Conservation (phyloP, 2,888 invertebrate genomes). For the Hecatera dysodea region DNA sequence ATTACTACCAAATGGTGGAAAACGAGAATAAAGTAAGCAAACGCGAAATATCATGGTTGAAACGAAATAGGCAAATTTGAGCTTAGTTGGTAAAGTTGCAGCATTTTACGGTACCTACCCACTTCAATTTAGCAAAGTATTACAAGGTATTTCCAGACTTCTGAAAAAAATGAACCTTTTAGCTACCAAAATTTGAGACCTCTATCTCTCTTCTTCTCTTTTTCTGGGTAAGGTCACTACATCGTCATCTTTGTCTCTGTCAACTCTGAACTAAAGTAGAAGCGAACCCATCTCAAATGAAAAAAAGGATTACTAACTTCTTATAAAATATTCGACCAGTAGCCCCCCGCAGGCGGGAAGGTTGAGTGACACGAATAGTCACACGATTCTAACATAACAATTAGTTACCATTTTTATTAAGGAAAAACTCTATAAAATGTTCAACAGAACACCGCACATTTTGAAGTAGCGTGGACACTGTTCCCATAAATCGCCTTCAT, state of each 20-base stretch:
- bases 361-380: slow-evolving; percentile 24
- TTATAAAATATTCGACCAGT: background rate
- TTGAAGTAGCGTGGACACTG: slow-evolving; percentile 41
- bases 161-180: background rate
- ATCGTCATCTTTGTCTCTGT: no score
- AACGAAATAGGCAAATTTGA: no score
- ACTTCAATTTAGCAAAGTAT: background rate
- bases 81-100: no score
- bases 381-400: slow-evolving; percentile 51
- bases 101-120: no score
- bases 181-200: background rate
- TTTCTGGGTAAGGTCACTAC: no score
- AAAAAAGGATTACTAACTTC: background rate
- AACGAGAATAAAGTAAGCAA: no score
- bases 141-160: background rate
- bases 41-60: no score
- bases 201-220: no score
- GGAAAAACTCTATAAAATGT: slow-evolving; percentile 35
- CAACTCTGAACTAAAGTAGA: no score
- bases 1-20: no score
- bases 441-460: slow-evolving; percentile 30
- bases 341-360: background rate
- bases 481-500: slow-evolving; percentile 46
- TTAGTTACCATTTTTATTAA: slow-evolving; percentile 41
- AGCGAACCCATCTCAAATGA: no score